Evolutionary conservation across 2,113 vertebrate genomes (phyloP), one percentile per base, ranked within the genome.

Genomic region (Pardalotus punctatus): DNA sequence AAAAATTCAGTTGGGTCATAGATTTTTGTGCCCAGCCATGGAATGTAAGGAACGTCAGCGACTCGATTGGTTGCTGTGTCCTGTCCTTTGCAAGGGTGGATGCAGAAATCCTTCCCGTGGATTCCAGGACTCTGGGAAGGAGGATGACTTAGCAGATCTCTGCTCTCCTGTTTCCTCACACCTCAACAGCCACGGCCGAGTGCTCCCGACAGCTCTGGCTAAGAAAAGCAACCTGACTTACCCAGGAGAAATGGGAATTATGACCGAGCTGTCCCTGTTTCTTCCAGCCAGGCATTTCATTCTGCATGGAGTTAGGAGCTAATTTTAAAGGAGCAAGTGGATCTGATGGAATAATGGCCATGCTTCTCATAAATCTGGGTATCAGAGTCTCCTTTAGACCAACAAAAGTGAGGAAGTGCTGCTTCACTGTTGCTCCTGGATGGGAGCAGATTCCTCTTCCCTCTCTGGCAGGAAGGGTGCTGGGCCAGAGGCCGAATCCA

Each of bases 181-280:
- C 73, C 66, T 74, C 86, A 21, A 3, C 6, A 8, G 29, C 60
- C 38, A 6, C 28, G 1, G 60, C 71, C 1, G 1, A 64, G 36
- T 24, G 69, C 61, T 74, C 25, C 0, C 18, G 56, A 7, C 76
- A 77, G 81, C 81, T 65, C 43, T 1, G 4, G 40, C 95, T 94
- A 88, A 95, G 95, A 94, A 94, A 88, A 96, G 93, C 80, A 79
- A 20, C 22, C 71, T 96, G 96, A 80, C 85, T 79, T 78, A 69
- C 0, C 23, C 15, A 28, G 8, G 71, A 92, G 96, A 57, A 72
- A 94, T 81, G 85, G 90, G 81, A 77, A 11, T n/a, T 5, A 35
- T 80, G 96, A 14, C 51, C 2, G 14, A 53, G 81, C 92, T 48
- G 66, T 18, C 53, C n/a, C 61, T 9, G 40, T 5, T 61, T 11